phyloP scores from a whole-genome alignment of 2,888 invertebrate species.

The Oegoconia quadripuncta region DNA sequence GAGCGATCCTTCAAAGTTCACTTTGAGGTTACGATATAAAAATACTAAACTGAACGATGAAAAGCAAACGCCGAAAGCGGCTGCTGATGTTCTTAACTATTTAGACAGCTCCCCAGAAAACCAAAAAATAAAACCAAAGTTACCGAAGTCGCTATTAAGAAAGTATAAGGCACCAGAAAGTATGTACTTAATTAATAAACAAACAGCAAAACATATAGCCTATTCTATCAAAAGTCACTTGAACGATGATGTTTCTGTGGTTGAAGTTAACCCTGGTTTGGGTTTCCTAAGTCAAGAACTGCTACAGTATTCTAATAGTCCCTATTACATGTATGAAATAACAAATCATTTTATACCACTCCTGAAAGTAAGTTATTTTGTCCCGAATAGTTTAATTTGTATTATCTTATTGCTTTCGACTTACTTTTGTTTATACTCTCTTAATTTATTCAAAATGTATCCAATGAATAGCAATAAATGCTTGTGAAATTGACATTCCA shows the following conservation, averaged over 20 bases:
- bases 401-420: no score
- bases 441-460: no score
- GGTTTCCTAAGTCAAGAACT: slow-evolving; percentile 82
- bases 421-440: no score
- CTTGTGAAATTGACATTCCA: no score
- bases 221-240: slow-evolving; percentile 50
- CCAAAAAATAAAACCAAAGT: slow-evolving; percentile 38
- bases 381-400: no score
- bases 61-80: slow-evolving; percentile 39
- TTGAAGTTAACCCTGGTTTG: slow-evolving; percentile 86
- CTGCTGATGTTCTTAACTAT: slow-evolving; percentile 55
- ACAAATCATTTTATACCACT: slow-evolving; percentile 64
- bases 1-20: not conserved
- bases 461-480: no score
- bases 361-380: slow-evolving; percentile 54
- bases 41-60: slow-evolving; percentile 35
- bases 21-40: slow-evolving; percentile 46
- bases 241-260: slow-evolving; percentile 48
- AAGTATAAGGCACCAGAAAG: slow-evolving; percentile 58
- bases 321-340: slow-evolving; percentile 80
- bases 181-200: slow-evolving; percentile 65
- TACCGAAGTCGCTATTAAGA: slow-evolving; percentile 53
- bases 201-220: slow-evolving; percentile 56
- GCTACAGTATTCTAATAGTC: slow-evolving; percentile 65
- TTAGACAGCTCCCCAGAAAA: slow-evolving; percentile 51